phyloP scores from a whole-genome alignment of 2,888 invertebrate genomes.

The Blastobasis lacticolella region DNA sequence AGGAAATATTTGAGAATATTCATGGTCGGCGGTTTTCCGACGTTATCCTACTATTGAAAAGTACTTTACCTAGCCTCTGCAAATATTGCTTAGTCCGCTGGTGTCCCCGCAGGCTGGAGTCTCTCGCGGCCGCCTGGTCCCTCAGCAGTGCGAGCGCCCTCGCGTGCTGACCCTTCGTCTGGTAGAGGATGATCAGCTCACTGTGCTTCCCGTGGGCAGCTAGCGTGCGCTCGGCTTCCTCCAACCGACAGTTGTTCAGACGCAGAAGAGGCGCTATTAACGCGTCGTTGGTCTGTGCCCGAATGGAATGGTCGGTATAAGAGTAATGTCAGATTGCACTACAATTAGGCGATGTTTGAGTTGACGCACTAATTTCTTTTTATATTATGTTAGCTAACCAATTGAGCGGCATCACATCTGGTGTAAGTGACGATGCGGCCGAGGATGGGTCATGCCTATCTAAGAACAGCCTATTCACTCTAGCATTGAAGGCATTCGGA shows the following conservation, averaged over 20 bases:
- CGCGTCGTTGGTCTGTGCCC: slow-evolving; percentile 90
- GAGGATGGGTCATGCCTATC: too few relatives aligned
- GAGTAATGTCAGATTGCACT: too few relatives aligned
- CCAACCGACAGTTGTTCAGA: slow-evolving; percentile 92
- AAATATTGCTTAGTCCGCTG: slow-evolving; percentile 92
- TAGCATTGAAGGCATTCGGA: too few relatives aligned
- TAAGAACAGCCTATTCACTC: too few relatives aligned
- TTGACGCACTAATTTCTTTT: too few relatives aligned
- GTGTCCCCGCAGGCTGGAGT: slow-evolving; percentile 85
- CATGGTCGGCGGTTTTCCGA: too few relatives aligned
- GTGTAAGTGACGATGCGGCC: too few relatives aligned
- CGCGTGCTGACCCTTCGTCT: slow-evolving; percentile 93
- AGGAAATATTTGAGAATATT: too few relatives aligned
- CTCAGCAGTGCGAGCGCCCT: slow-evolving; percentile 92
- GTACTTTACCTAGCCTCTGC: slow-evolving; percentile 83
- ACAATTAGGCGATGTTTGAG: too few relatives aligned
- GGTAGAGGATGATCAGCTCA: slow-evolving; percentile 96
- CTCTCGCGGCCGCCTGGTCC: slow-evolving; percentile 82
- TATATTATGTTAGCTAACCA: too few relatives aligned
- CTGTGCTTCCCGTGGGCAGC: slow-evolving; percentile 90
- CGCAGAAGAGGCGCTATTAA: slow-evolving; percentile 93
- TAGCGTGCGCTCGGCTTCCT: slow-evolving; percentile 93
- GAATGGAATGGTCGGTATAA: background rate
- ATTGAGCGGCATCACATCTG: too few relatives aligned
- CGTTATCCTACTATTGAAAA: too few relatives aligned